These are phyloP conservation scores for Pungitius pungitius DNA, from an alignment of 2,113 vertebrate species.

Conservation along the genomic window DNA sequence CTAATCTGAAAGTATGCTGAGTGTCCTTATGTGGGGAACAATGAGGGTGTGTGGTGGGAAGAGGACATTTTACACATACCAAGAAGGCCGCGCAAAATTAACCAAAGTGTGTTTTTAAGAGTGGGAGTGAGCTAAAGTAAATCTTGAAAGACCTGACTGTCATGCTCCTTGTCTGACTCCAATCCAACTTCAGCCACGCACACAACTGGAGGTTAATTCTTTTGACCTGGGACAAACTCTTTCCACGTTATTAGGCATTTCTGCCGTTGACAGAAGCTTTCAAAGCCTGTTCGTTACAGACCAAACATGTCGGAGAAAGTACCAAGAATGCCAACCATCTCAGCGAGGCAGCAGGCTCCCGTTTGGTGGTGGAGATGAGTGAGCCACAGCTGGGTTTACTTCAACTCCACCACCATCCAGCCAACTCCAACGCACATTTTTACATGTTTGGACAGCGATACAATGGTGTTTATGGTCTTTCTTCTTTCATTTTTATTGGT, in stretches of 20 bases:
- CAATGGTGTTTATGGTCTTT: neutral
- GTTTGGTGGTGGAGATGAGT: conserved; percentile 43
- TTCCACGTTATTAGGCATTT: conserved; percentile 69
- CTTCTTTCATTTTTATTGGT: neutral
- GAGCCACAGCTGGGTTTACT: conserved; percentile 3
- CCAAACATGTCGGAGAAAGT: conserved; percentile 71
- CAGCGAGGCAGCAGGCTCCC: conserved; percentile 32
- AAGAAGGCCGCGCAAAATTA: conserved; percentile 65
- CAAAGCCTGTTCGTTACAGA: conserved; percentile 70
- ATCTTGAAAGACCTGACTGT: conserved; percentile 70
- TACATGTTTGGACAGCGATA: neutral
- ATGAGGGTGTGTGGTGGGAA: conserved; percentile 64
- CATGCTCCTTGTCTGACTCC: conserved; percentile 62
- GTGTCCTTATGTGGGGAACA: conserved; percentile 64
- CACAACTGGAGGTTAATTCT: conserved; percentile 77
- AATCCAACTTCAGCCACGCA: conserved; percentile 68
- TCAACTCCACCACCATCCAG: neutral
- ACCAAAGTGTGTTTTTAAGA: conserved; percentile 68
- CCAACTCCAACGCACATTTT: neutral
- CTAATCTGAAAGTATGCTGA: conserved; percentile 67
- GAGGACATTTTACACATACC: conserved; percentile 71
- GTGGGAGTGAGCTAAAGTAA: conserved; percentile 63
- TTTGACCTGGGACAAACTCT: conserved; percentile 75
- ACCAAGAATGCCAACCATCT: conserved; percentile 66
- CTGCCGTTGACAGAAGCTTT: conserved; percentile 71